phyloP scores from a whole-genome alignment of 2,797 vertebrate genomes.

The Liasis olivaceus region DNA sequence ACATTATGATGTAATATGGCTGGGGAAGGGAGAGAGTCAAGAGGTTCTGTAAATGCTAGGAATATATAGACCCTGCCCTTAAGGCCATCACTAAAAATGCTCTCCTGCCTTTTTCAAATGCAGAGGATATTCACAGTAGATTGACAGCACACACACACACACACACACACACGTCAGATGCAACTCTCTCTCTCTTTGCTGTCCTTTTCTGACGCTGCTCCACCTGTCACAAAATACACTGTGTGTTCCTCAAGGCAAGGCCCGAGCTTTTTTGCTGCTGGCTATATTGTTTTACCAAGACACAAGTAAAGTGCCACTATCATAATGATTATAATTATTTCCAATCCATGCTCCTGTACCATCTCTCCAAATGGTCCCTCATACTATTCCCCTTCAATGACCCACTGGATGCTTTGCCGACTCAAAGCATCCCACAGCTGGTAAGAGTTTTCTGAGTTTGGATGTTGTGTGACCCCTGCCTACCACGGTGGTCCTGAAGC shows the following conservation, averaged over 20 bases:
- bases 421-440: not conserved
- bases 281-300: not conserved
- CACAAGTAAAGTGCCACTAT: not conserved
- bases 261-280: not conserved
- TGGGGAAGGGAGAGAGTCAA: not conserved
- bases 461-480: constrained; percentile 4
- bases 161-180: not conserved
- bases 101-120: not conserved
- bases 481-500: not conserved
- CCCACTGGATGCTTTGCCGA: not conserved
- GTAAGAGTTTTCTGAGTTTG: not conserved
- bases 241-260: not conserved
- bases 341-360: not conserved
- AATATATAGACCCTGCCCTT: not conserved
- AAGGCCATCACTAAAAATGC: not conserved
- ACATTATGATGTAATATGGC: not conserved
- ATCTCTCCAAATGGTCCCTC: not conserved
- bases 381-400: not conserved
- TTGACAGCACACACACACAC: too few species aligned
- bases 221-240: not conserved
- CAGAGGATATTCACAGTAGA: not conserved
- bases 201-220: not conserved
- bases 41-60: not conserved
- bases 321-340: too few species aligned
- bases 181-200: not conserved